Percentiles rank a stretch among this genome's conserved stretches.
phyloP scores from a whole-genome alignment of 1,140 invertebrate species.

The Zaprionus ornatus region DNA sequence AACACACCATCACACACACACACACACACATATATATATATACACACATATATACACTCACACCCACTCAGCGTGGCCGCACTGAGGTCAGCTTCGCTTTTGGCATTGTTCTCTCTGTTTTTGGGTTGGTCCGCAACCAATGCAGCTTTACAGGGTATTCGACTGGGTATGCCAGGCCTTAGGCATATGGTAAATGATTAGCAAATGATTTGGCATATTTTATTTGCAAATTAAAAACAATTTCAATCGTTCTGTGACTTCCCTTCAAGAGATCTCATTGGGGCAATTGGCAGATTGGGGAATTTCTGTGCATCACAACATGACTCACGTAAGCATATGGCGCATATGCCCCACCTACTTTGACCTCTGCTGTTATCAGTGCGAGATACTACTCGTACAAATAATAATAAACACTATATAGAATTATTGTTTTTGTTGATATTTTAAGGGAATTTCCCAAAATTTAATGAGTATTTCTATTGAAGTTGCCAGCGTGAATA shows the following conservation, averaged over 20 bases:
- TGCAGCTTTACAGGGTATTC: neutral
- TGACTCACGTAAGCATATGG: too few relatives aligned
- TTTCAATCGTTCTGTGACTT: too few relatives aligned
- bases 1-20: conserved; percentile 50
- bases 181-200: neutral
- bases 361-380: neutral
- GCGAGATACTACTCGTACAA: too few relatives aligned
- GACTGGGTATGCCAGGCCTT: neutral
- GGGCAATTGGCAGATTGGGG: too few relatives aligned
- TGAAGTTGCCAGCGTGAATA: neutral
- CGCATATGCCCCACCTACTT: too few relatives aligned
- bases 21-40: conserved; percentile 6
- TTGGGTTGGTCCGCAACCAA: conserved; percentile 41
- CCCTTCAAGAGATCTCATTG: too few relatives aligned
- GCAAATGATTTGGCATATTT: too few relatives aligned
- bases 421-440: neutral
- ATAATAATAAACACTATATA: neutral
- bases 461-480: neutral
- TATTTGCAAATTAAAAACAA: too few relatives aligned
- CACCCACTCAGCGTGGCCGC: conserved; percentile 22
- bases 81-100: conserved; percentile 62
- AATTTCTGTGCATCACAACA: too few relatives aligned
- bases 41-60: conserved; percentile 18
- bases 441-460: neutral
- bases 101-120: conserved; percentile 54